A percentile compares a stretch with the other conserved stretches of the same genome.
Evolutionary conservation across 2,797 vertebrate genomes (phyloP).

Genomic region (Melanotaenia parkinsoni): DNA sequence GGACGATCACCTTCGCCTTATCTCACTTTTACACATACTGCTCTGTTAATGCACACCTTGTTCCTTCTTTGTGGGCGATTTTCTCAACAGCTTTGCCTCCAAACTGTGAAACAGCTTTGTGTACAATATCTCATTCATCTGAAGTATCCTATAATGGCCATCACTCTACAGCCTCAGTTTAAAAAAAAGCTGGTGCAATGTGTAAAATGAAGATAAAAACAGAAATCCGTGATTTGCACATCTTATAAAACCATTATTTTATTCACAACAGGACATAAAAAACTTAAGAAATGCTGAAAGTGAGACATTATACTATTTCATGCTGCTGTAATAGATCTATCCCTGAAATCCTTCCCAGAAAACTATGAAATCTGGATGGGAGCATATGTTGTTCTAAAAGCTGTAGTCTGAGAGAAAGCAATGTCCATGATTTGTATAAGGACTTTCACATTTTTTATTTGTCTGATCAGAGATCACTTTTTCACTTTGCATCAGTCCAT

Average conservation of each 20-base stretch:
- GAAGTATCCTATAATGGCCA: neutral
- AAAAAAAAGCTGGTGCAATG: neutral
- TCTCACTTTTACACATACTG: neutral
- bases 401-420: too few relatives aligned
- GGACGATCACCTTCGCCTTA: neutral
- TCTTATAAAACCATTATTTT: neutral
- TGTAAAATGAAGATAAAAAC: neutral
- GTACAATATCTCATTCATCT: neutral
- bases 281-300: neutral
- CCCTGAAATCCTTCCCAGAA: neutral
- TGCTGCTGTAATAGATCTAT: neutral
- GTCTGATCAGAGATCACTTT: too few relatives aligned
- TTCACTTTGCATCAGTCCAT: neutral
- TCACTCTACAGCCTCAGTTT: neutral
- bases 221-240: neutral
- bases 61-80: conserved; percentile 4
- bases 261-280: neutral
- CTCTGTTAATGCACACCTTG: neutral
- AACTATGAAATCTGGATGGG: neutral
- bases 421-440: neutral
- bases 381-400: too few relatives aligned
- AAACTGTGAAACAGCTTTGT: neutral
- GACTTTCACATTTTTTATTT: too few relatives aligned
- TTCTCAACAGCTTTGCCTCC: neutral
- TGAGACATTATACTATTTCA: neutral